These are phyloP conservation scores for Hydractinia echinata DNA, from an alignment of 30 jellyfish, hydroid and myxozoan species.

Conservation along the genomic window DNA sequence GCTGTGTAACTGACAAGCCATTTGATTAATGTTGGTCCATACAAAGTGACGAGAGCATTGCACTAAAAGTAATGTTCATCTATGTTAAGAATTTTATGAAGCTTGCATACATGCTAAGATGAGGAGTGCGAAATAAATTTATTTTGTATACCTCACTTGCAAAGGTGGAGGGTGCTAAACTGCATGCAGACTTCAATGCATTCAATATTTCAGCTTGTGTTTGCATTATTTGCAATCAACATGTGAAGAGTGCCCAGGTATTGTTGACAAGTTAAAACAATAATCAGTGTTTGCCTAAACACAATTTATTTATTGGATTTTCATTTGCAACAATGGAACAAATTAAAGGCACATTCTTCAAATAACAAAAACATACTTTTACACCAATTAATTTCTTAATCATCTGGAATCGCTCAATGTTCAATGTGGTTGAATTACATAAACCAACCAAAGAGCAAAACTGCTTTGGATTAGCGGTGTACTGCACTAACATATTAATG, in stretches of 20 bases:
- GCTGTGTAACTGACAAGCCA: conserved; percentile 10
- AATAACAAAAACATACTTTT: too few relatives aligned
- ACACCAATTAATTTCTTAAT: too few relatives aligned
- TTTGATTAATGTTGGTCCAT: conserved; percentile 10
- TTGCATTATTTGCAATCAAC: conserved; percentile 1
- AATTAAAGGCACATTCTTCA: too few relatives aligned
- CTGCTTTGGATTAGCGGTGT: not conserved
- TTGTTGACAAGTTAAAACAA: conserved; percentile 5
- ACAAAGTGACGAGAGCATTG: not conserved
- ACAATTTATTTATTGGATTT: too few relatives aligned
- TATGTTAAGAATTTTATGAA: not conserved
- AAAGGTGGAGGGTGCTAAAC: not conserved
- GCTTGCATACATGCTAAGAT: not conserved
- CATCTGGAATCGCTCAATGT: too few relatives aligned
- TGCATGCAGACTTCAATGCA: conserved; percentile 14
- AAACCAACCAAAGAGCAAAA: conserved; percentile 1
- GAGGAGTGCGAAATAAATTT: not conserved
- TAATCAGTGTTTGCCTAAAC: too few relatives aligned
- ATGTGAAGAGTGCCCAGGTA: conserved; percentile 17
- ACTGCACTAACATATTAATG: not conserved
- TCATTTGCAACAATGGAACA: too few relatives aligned
- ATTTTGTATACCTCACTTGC: not conserved
- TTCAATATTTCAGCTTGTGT: conserved; percentile 10
- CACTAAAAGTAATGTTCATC: not conserved
- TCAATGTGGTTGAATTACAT: not conserved